These are phyloP conservation scores for Hippasteria phrygiana DNA, from an alignment of 53 echinoderm and acorn worm species.

Conservation along the genomic window DNA sequence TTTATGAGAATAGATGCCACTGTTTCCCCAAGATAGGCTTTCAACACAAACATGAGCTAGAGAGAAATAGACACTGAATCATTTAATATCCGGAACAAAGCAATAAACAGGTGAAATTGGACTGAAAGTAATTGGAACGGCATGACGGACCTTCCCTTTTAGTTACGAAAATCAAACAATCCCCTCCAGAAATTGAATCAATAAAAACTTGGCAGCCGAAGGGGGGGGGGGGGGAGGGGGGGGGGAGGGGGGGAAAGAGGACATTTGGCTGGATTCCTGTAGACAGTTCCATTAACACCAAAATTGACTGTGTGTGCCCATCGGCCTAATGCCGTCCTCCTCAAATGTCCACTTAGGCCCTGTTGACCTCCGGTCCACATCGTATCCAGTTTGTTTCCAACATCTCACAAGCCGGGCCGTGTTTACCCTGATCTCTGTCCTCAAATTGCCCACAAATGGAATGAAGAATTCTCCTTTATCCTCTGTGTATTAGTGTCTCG, in stretches of 20 bases:
- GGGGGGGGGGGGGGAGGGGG: background rate
- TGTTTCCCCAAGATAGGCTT: background rate
- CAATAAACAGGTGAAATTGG: background rate
- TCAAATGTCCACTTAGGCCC: constrained; percentile 15
- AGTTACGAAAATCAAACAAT: background rate
- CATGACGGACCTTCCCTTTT: too few relatives aligned
- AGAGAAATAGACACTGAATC: too few relatives aligned
- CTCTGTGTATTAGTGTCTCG: constrained; percentile 43
- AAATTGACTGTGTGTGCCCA: constrained; percentile 13
- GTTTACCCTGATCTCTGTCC: constrained; percentile 31
- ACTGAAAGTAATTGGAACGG: background rate
- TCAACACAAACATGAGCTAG: background rate
- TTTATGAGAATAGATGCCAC: too few relatives aligned
- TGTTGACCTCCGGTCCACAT: constrained; percentile 49
- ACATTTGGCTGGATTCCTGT: background rate
- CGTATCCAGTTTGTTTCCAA: constrained; percentile 31
- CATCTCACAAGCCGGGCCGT: background rate
- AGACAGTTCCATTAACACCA: constrained; percentile 38
- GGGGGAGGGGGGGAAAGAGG: too few relatives aligned
- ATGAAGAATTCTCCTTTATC: constrained; percentile 19
- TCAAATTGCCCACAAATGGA: constrained; percentile 50
- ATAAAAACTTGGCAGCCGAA: background rate
- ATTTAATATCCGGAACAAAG: too few relatives aligned
- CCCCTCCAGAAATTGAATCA: background rate
- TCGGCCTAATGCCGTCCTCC: background rate